A percentile compares a stretch with the other conserved stretches of the same genome.
phyloP scores from a whole-genome alignment of 30 jellyfish, hydroid and myxozoan species.

The Hydractinia symbiolongicarpus region DNA sequence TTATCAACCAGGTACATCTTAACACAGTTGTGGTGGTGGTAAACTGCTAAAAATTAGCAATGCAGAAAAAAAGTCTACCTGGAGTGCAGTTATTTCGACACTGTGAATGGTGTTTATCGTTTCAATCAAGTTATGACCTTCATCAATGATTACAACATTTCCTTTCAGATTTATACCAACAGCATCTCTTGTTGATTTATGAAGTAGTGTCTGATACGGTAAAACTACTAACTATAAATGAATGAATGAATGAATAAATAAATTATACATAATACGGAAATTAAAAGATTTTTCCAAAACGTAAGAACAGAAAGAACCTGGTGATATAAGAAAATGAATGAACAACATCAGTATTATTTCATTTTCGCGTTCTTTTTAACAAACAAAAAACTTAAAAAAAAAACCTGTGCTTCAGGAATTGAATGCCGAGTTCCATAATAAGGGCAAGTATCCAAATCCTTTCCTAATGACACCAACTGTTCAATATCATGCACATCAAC shows the following conservation, averaged over 20 bases:
- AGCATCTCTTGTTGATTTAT: slow-evolving; percentile 77
- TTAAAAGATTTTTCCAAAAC: background rate
- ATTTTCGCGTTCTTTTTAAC: too few species aligned
- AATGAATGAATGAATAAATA: background rate
- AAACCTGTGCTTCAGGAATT: slow-evolving; percentile 78
- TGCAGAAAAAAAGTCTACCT: slow-evolving; percentile 30
- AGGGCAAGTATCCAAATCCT: slow-evolving; percentile 76
- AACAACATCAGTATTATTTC: too few species aligned
- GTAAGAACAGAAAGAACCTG: too few species aligned
- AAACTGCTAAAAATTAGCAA: background rate
- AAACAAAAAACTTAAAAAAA: background rate
- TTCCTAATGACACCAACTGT: slow-evolving; percentile 63
- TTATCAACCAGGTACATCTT: slow-evolving; percentile 1
- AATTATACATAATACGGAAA: background rate
- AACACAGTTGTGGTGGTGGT: background rate
- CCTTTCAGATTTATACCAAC: slow-evolving; percentile 77
- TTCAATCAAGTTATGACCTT: slow-evolving; percentile 91
- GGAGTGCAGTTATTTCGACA: slow-evolving; percentile 52
- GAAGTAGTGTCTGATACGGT: slow-evolving; percentile 86
- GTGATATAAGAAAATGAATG: too few species aligned
- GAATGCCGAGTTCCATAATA: slow-evolving; percentile 82
- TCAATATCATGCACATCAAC: slow-evolving; percentile 88
- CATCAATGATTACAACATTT: slow-evolving; percentile 82
- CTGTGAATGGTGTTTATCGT: slow-evolving; percentile 78
- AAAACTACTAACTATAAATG: slow-evolving; percentile 62